Percentiles rank a stretch among this genome's conserved stretches.
These are phyloP conservation scores for Pogonomyrmex barbatus DNA, from an alignment of 1,140 invertebrate genomes.

Conservation along the genomic window DNA sequence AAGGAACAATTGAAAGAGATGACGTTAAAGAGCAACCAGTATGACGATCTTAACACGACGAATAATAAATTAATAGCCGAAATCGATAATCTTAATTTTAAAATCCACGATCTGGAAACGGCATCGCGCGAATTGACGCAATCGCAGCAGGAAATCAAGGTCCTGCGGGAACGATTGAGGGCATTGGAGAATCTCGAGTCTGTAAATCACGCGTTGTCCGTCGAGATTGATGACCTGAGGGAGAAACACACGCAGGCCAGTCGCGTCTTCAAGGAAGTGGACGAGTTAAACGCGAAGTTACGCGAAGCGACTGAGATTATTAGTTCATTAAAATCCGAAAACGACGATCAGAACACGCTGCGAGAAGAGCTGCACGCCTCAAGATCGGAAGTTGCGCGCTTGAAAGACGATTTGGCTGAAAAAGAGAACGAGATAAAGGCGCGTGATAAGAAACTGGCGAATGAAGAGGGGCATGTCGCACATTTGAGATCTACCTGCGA, in stretches of 20 bases:
- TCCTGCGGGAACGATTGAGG: slow-evolving; percentile 42
- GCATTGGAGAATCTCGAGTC: slow-evolving; percentile 26
- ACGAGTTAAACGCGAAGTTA: slow-evolving; percentile 60
- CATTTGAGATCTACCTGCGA: slow-evolving; percentile 61
- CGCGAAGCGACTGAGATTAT: slow-evolving; percentile 56
- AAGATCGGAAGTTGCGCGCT: slow-evolving; percentile 51
- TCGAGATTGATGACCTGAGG: slow-evolving; percentile 52
- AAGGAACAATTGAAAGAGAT: slow-evolving; percentile 82
- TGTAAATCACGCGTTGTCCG: slow-evolving; percentile 45
- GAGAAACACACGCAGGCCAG: slow-evolving; percentile 10
- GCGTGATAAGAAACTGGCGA: slow-evolving; percentile 31
- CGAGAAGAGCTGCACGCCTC: slow-evolving; percentile 51
- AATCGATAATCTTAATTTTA: slow-evolving; percentile 73
- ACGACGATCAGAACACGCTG: slow-evolving; percentile 48
- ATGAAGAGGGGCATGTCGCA: slow-evolving; percentile 51
- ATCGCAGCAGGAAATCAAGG: slow-evolving; percentile 50
- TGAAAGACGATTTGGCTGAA: slow-evolving; percentile 54
- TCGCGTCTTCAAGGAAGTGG: slow-evolving; percentile 35
- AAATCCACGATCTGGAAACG: slow-evolving; percentile 67
- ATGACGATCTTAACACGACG: slow-evolving; percentile 60
- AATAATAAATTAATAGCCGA: slow-evolving; percentile 74
- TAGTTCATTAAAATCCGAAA: slow-evolving; percentile 63
- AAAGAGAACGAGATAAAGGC: slow-evolving; percentile 62
- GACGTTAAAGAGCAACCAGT: slow-evolving; percentile 75
- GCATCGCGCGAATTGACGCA: slow-evolving; percentile 45